Base-by-base conservation (phyloP, 2,113 vertebrate genomes). In the Xyliphius kryptos region DNA sequence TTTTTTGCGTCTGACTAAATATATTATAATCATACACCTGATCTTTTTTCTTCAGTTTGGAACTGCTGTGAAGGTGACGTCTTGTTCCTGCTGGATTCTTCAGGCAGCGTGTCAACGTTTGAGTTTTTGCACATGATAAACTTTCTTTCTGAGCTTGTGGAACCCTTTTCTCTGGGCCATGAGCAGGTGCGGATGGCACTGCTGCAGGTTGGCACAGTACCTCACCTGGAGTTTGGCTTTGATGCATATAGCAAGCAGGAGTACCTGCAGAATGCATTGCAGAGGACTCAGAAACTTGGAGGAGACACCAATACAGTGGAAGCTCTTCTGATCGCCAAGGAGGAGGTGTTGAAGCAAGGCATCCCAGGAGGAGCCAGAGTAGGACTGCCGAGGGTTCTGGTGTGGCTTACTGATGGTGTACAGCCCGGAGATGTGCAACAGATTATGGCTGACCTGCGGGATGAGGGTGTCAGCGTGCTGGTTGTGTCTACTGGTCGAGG, bases 391-490 rank as follows among this genome's bases (percentile, higher is more conserved):
- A 91, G 94, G 65, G 95, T 96, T 4, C 74, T 98, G 79, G 85
- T 98, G 43, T 98, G 96, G 96, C 78, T 98, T 73, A 98, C 96
- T 0, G 96, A 98, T 0, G 96, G 95, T 3, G 87, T 91, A 66
- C 91, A 92, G 72, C 93, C 88, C 0, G 94, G 93, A 0, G 86
- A 91, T 11, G 86, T 97, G 76, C 84, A 83, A 0, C 81, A 82
- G 65, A 89, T 90, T 17, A 91, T 92, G 91, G 80, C 76, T 48
- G 80, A 83, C 13, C 85, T 98, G 51, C 88, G 82, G 64, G 83
- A 93, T 44, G 80, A 87, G 64, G 96, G 93, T 0, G 92, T 94
- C 13, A 85, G 89, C 0, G 79, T 97, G 54, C 88, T 97, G 82
- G 91, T 92, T 1, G 85, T 97, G 17, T 97, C 92, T 77, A 98